phyloP scores from a whole-genome alignment of 2,113 vertebrate species.

The Macrotus californicus region DNA sequence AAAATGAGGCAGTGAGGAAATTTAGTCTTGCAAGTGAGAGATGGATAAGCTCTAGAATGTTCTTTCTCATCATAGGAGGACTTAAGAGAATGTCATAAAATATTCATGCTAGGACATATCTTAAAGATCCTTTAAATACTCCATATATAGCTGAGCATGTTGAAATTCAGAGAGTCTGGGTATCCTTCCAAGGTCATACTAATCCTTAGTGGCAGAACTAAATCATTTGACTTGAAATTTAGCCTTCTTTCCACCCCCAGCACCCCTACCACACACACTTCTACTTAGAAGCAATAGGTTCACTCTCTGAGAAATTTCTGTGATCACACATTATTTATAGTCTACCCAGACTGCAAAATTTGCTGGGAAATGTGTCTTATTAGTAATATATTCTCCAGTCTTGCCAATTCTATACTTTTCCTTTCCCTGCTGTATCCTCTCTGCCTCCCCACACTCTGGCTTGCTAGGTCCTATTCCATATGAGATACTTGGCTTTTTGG shows the following conservation, averaged over 20 bases:
- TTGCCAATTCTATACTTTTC: constrained; percentile 68
- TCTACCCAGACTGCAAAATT: constrained; percentile 68
- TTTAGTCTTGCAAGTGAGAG: neutral
- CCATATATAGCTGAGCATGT: neutral
- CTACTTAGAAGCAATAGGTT: constrained; percentile 68
- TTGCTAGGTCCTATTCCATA: constrained; percentile 62
- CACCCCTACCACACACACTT: neutral
- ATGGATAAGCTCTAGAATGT: neutral
- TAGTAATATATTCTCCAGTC: constrained; percentile 72
- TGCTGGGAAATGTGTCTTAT: constrained; percentile 70
- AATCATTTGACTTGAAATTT: constrained; percentile 63
- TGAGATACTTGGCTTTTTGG: constrained; percentile 66
- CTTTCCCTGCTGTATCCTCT: constrained; percentile 52
- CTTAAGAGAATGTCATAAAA: constrained; percentile 25
- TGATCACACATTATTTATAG: constrained; percentile 76
- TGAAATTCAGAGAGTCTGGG: neutral
- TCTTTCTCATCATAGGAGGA: neutral
- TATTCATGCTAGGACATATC: constrained; percentile 1
- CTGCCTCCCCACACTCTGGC: constrained; percentile 29
- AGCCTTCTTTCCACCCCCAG: neutral
- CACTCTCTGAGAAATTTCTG: constrained; percentile 70
- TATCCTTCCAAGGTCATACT: constrained; percentile 52
- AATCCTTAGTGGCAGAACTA: constrained; percentile 35
- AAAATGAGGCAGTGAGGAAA: neutral
- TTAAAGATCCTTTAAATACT: neutral